Evolutionary conservation across 2,797 vertebrate species (phyloP), one percentile per base, ranked within the genome.

Genomic region (Sus cebifrons): DNA sequence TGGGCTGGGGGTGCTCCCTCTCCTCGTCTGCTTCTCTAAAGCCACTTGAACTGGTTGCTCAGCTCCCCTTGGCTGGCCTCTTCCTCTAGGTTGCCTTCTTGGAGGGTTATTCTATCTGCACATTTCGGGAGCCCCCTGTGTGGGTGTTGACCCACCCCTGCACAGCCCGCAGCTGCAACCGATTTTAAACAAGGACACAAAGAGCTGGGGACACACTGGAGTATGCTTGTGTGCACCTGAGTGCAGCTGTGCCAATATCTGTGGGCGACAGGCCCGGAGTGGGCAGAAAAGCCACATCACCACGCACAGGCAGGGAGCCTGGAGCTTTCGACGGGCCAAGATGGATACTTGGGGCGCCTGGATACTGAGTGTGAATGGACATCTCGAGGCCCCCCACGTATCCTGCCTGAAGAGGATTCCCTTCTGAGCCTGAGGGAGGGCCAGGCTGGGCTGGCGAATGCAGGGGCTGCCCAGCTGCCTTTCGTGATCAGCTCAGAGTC

Each of bases 11-110:
- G 6, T 58, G n/a, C 20, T 84, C 15, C 40, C 10, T 86, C 25
- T 94, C 54, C 21, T 96, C 94, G 21, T 65, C 52, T 77, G 17
- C 8, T 62, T 90, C 52, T 88, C 62, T 10, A 70, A 67, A 88
- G 25, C 44, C 44, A 6, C 44, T 49, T 49, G 44, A 49, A 64
- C 87, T 89, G 52, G 10, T 82, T 84, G 32, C 14, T 85, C 52
- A 64, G 29, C 32, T 58, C 23, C 58, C 32, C 32, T 65, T 93
- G 71, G n/a, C 15, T 44, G 54, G 49, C 32, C 7, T 18, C 54
- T 54, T 73, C 54, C 32, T 73, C 36, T 56, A 67, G 64, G 40
- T 70, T 88, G 20, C 23, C 70, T 96, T 94, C n/a, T 52, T 87
- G 16, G 62, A 94, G 17, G 49, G 75, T 86, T 54, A 82, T 74